Conservation (phyloP, 1,140 invertebrate species). For the Microvelia longipes region DNA sequence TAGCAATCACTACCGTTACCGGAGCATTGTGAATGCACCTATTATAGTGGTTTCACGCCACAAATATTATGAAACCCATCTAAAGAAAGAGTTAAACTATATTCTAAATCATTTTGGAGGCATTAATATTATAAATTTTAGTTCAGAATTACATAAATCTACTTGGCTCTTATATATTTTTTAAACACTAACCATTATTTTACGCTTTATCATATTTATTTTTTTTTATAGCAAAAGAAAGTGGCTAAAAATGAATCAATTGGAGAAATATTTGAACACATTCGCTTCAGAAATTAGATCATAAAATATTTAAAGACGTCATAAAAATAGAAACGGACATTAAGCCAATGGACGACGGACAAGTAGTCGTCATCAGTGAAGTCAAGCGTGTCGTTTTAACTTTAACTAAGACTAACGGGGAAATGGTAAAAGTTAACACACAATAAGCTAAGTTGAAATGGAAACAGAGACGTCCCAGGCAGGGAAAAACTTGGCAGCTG, state of each 20-base stretch:
- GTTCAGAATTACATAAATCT: no score
- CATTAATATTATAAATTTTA: no score
- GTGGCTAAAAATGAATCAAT: background rate
- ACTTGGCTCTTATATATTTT: no score
- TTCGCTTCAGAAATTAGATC: background rate
- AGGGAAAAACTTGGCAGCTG: background rate
- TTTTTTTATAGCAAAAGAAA: no score
- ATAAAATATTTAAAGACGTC: background rate
- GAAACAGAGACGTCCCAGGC: background rate
- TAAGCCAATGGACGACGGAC: background rate
- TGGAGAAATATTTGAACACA: background rate
- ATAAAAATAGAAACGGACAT: background rate
- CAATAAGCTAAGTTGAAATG: background rate
- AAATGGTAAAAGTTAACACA: background rate
- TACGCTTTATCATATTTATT: no score
- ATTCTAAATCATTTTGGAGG: no score
- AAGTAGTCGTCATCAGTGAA: background rate
- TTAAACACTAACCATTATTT: no score
- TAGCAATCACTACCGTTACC: no score
- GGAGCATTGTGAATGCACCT: no score
- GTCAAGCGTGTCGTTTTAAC: background rate
- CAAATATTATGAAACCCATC: no score
- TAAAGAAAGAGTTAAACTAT: no score
- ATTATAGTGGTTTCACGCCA: no score
- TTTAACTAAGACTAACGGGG: background rate